Percentiles rank a stretch among this genome's conserved stretches.
These are phyloP conservation scores for Microcaecilia unicolor DNA, from an alignment of 2,797 vertebrate species.

Conservation along the genomic window DNA sequence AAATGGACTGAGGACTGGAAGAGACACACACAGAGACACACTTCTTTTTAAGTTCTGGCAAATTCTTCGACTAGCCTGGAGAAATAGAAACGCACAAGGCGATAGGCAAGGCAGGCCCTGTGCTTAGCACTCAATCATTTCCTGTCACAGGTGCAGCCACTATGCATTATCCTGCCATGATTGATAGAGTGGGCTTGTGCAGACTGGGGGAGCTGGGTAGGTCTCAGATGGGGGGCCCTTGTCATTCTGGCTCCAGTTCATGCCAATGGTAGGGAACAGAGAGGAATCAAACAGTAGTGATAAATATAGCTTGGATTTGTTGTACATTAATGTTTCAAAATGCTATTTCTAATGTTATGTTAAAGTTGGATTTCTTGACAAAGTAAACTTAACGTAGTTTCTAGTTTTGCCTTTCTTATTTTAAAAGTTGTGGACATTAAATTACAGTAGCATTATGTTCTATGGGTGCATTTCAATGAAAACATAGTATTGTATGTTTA, in stretches of 20 bases:
- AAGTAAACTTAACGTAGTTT: slow-evolving; percentile 21
- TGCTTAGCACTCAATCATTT: slow-evolving; percentile 71
- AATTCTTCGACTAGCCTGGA: slow-evolving; percentile 51
- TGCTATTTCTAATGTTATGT: slow-evolving; percentile 13
- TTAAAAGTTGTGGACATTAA: too few relatives aligned
- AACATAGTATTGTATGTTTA: too few relatives aligned
- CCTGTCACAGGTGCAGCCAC: slow-evolving; percentile 64
- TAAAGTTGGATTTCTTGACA: slow-evolving; percentile 22
- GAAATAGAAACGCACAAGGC: slow-evolving; percentile 62
- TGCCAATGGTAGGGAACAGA: slow-evolving; percentile 54
- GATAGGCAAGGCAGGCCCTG: slow-evolving; percentile 50
- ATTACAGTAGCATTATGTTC: too few relatives aligned
- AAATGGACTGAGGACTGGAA: too few relatives aligned
- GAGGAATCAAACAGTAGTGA: not conserved
- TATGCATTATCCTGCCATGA: slow-evolving; percentile 65
- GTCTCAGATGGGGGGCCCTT: slow-evolving; percentile 57
- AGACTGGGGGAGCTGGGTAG: slow-evolving; percentile 47
- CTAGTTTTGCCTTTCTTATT: slow-evolving; percentile 4
- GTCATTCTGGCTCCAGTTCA: slow-evolving; percentile 42
- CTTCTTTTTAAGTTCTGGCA: slow-evolving; percentile 37
- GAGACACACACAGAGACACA: too few relatives aligned
- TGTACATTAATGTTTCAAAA: slow-evolving; percentile 9
- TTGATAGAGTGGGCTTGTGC: slow-evolving; percentile 69
- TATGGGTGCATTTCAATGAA: too few relatives aligned
- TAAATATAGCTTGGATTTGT: slow-evolving; percentile 27